phyloP scores from a whole-genome alignment of 1,140 invertebrate species.

The Diorhabda carinulata region DNA sequence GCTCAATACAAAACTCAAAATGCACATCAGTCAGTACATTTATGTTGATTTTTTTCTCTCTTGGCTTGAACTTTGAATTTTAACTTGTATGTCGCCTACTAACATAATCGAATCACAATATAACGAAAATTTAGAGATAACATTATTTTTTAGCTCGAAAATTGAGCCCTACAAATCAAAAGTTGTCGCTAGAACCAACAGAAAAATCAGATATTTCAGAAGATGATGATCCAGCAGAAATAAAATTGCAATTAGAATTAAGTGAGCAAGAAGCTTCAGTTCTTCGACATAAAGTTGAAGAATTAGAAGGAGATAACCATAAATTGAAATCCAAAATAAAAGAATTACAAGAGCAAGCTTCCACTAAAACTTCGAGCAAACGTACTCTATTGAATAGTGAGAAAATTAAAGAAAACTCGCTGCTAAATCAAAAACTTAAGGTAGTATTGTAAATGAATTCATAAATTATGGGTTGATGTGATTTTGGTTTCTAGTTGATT shows the following conservation, averaged over 20 bases:
- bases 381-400: conserved; percentile 46
- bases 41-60: conserved; percentile 52
- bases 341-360: conserved; percentile 63
- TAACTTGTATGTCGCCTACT: conserved; percentile 4
- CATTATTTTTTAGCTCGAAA: conserved; percentile 53
- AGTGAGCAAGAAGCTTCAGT: conserved; percentile 83
- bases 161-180: conserved; percentile 57
- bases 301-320: conserved; percentile 76
- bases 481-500: no score
- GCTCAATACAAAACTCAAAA: no score
- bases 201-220: conserved; percentile 70
- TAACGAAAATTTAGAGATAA: not conserved
- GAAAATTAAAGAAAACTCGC: conserved; percentile 35
- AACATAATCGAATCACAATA: not conserved
- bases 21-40: no score
- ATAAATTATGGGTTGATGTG: no score
- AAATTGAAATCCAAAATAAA: conserved; percentile 70
- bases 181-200: conserved; percentile 60
- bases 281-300: conserved; percentile 76
- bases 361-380: conserved; percentile 42
- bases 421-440: conserved; percentile 67
- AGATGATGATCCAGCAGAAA: conserved; percentile 71
- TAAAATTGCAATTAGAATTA: conserved; percentile 78
- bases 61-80: conserved; percentile 35
- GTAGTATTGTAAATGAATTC: conserved; percentile 39